Evolutionary conservation across 2,888 invertebrate genomes (phyloP), one percentile per base, ranked within the genome.

Genomic region (Nematopogon swammerdamellus): DNA sequence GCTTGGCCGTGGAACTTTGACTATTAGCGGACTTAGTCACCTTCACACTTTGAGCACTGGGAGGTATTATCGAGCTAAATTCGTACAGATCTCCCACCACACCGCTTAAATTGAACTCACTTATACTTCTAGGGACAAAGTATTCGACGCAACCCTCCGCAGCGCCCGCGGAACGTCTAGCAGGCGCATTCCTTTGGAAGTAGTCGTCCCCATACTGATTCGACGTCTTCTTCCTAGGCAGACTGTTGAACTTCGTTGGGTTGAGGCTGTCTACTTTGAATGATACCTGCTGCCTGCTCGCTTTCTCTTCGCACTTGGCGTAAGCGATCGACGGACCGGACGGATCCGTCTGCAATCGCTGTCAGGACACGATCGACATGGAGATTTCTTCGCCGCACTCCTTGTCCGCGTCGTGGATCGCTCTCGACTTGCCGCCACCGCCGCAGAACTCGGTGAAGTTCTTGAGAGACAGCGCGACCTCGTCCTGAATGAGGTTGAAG

Each of bases 401-500:
- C 52, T 72, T 71, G 53, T 82, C 82, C 8, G 63, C 63, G 50
- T 72, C 70, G 55, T 82, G 80, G 51, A 81, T 74, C 18, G 64
- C 68, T 16, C 70, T 63, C 1, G 64, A 58, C 55, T 64, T 65
- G 1, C 62, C 57, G n/a, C 62, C n/a, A 10, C 67, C 64, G 19
- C 66, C 56, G 50, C 70, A 69, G 45, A 69, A 56, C 10, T 64
- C 59, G 3, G 66, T 59, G 25, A 67, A 57, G 60, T 57, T 8
- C 25, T 73, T 64, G 55, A 74, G 56, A 70, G 72, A 72, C 51
- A 68, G 59, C 18, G 71, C 69, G 51, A 89, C 82, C 66, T 91
- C 91, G 60, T 91, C 91, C 66, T 91, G 92, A 49, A 92, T 88
- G 51, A 92, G 77, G 68, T 90, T 91, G 72, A 92, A 92, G 68